Evolutionary conservation across 2,888 invertebrate genomes (phyloP).

Genomic region (Mamestra brassicae): DNA sequence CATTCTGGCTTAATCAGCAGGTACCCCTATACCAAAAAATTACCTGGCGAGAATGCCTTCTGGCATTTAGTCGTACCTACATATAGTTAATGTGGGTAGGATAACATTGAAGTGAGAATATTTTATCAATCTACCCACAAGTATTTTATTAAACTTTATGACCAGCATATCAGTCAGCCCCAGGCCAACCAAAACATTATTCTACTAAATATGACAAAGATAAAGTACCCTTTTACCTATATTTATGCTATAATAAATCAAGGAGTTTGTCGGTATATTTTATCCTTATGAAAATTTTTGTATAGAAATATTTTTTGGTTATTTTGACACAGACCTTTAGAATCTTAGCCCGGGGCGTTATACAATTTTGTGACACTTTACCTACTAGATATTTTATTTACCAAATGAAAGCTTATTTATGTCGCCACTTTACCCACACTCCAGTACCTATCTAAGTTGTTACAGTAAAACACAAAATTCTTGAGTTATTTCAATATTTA

Average conservation of each 20-base stretch:
- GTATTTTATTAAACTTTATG: slow-evolving; percentile 31
- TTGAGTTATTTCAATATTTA: not conserved
- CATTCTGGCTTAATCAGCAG: not conserved
- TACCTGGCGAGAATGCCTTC: not conserved
- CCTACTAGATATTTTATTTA: slow-evolving; percentile 6
- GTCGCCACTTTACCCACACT: not conserved
- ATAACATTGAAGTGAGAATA: not conserved
- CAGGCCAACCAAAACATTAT: slow-evolving; percentile 45
- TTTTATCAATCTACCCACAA: slow-evolving; percentile 20
- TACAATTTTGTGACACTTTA: slow-evolving; percentile 18
- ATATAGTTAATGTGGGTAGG: not conserved
- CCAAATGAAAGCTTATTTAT: slow-evolving; percentile 15
- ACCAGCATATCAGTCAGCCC: slow-evolving; percentile 34
- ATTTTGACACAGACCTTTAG: slow-evolving; percentile 24
- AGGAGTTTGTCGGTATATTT: slow-evolving; percentile 46
- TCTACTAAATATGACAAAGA: slow-evolving; percentile 51
- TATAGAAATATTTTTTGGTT: slow-evolving; percentile 34
- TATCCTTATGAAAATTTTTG: slow-evolving; percentile 24
- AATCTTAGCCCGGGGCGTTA: slow-evolving; percentile 23
- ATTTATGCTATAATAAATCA: slow-evolving; percentile 59
- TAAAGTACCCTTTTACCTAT: slow-evolving; percentile 53
- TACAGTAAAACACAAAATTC: not conserved
- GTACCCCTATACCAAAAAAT: too few species aligned
- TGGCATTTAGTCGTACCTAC: not conserved
- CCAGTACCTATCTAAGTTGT: not conserved